phyloP scores from a whole-genome alignment of 2,113 vertebrate species.

The Rhabdornis inornatus region DNA sequence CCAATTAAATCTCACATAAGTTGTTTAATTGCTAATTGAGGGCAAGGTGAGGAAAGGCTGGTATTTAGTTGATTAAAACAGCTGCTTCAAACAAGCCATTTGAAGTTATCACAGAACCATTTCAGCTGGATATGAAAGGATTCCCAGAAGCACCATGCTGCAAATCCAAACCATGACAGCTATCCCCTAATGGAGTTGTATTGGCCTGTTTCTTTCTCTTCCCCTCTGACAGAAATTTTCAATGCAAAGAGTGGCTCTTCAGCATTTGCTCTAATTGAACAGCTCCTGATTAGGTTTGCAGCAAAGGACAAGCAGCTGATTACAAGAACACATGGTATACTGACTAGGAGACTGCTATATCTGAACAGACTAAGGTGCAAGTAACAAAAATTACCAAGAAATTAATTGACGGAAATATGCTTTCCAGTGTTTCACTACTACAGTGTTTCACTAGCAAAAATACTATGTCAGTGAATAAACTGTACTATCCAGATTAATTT shows the following conservation, averaged over 20 bases:
- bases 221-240: not conserved
- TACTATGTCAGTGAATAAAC: not conserved
- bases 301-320: not conserved
- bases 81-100: slow-evolving; percentile 44
- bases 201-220: not conserved
- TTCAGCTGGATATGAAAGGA: not conserved
- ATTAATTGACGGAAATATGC: not conserved
- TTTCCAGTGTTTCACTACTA: not conserved
- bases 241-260: not conserved
- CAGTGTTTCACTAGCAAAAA: not conserved
- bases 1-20: not conserved
- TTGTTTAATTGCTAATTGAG: slow-evolving; percentile 43
- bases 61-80: slow-evolving; percentile 50
- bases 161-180: not conserved
- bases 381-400: not conserved
- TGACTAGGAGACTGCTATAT: not conserved
- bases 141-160: not conserved
- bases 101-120: slow-evolving; percentile 16
- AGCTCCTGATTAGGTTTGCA: slow-evolving; percentile 6
- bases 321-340: not conserved
- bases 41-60: not conserved
- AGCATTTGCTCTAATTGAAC: slow-evolving; percentile 10
- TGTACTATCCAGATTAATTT: not conserved
- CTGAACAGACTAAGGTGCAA: not conserved
- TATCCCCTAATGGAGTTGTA: not conserved